Conservation (phyloP, 2,797 vertebrate species). For the Oreortyx pictus region DNA sequence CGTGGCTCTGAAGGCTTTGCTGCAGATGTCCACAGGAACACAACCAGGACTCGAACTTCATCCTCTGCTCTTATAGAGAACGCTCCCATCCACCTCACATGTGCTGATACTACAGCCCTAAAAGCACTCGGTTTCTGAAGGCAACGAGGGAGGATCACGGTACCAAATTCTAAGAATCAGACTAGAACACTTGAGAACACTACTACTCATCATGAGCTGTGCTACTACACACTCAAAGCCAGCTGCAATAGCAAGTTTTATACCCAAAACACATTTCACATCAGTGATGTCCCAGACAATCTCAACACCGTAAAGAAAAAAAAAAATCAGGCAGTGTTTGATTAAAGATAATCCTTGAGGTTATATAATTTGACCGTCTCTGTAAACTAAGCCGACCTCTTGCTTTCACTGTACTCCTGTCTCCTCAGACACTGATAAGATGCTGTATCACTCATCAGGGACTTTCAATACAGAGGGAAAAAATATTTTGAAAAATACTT, state of each 20-base stretch:
- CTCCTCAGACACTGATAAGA: neutral
- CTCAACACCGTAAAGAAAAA: neutral
- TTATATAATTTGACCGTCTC: neutral
- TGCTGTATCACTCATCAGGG: neutral
- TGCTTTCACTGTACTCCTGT: neutral
- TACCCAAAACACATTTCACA: neutral
- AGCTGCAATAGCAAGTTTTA: neutral
- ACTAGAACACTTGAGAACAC: neutral
- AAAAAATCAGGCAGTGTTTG: constrained; percentile 21
- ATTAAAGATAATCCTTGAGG: constrained; percentile 45
- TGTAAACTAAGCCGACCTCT: neutral
- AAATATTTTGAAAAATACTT: constrained; percentile 10
- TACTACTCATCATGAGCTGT: neutral
- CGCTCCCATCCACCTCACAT: neutral
- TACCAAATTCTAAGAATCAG: neutral
- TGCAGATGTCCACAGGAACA: neutral
- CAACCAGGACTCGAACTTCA: neutral
- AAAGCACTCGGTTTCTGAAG: neutral
- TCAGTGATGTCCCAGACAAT: neutral
- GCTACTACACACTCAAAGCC: neutral
- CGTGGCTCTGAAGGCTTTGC: neutral
- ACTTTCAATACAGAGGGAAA: neutral
- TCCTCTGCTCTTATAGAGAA: neutral
- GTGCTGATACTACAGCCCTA: neutral
- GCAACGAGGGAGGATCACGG: neutral